phyloP scores from a whole-genome alignment of 1,140 invertebrate species.

The Lasioglossum baleicum region DNA sequence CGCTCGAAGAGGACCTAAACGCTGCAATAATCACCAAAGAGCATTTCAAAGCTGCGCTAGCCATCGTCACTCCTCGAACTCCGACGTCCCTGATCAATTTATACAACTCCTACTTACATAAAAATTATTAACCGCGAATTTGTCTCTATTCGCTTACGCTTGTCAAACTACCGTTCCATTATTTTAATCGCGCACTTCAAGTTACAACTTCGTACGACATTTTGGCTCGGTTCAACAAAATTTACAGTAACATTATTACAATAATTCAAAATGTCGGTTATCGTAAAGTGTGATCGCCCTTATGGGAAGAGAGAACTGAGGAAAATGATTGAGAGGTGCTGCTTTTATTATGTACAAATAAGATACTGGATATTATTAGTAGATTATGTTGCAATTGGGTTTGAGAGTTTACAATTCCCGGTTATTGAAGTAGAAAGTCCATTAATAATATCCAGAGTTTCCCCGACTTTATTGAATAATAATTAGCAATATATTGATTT shows the following conservation, averaged over 20 bases:
- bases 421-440: no score
- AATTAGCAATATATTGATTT: background rate
- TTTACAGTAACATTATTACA: conserved; percentile 1
- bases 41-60: conserved; percentile 87
- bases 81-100: conserved; percentile 83
- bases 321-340: conserved; percentile 8
- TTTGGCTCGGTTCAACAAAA: conserved; percentile 2
- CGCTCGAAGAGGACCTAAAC: conserved; percentile 87
- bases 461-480: background rate
- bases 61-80: conserved; percentile 86
- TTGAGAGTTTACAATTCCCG: no score
- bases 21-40: conserved; percentile 78
- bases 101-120: conserved; percentile 83
- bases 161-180: conserved; percentile 1
- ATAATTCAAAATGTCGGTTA: conserved; percentile 48
- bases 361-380: background rate
- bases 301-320: background rate
- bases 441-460: background rate
- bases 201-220: background rate
- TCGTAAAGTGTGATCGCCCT: conserved; percentile 35
- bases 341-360: background rate
- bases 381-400: background rate
- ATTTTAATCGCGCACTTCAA: conserved; percentile 23
- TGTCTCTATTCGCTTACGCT: background rate
- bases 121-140: conserved; percentile 30